phyloP scores from a whole-genome alignment of 2,113 vertebrate genomes.

The Tamias sibiricus region DNA sequence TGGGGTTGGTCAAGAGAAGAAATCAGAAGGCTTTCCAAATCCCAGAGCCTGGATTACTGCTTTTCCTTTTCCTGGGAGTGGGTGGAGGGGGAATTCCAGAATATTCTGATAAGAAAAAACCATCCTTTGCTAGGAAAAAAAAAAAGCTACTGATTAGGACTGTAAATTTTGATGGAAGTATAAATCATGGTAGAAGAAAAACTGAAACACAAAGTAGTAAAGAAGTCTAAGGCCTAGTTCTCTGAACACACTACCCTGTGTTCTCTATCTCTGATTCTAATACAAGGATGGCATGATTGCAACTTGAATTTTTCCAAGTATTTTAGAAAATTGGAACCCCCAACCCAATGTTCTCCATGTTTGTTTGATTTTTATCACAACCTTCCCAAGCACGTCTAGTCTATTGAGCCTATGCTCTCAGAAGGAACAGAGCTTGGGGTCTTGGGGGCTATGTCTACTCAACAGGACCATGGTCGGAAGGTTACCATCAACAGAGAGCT shows the following conservation, averaged over 20 bases:
- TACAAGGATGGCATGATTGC: not conserved
- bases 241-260: not conserved
- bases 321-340: not conserved
- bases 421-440: not conserved
- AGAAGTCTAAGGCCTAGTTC: not conserved
- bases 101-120: slow-evolving; percentile 48
- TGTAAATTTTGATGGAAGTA: slow-evolving; percentile 27
- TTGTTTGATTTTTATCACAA: not conserved
- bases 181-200: not conserved
- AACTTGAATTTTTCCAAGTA: slow-evolving; percentile 9
- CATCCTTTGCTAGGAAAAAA: not conserved
- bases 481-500: not conserved
- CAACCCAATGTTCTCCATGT: not conserved
- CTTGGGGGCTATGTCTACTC: not conserved
- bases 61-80: slow-evolving; percentile 54
- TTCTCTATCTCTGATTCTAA: not conserved
- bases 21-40: not conserved
- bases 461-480: not conserved
- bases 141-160: not conserved
- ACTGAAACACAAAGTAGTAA: not conserved
- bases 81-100: not conserved
- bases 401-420: not conserved
- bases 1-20: slow-evolving; percentile 55
- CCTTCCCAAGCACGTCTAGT: fast-evolving
- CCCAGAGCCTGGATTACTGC: not conserved